Evolutionary conservation across 2,888 invertebrate genomes (phyloP).

Genomic region (Dicyrtoma fusca): DNA sequence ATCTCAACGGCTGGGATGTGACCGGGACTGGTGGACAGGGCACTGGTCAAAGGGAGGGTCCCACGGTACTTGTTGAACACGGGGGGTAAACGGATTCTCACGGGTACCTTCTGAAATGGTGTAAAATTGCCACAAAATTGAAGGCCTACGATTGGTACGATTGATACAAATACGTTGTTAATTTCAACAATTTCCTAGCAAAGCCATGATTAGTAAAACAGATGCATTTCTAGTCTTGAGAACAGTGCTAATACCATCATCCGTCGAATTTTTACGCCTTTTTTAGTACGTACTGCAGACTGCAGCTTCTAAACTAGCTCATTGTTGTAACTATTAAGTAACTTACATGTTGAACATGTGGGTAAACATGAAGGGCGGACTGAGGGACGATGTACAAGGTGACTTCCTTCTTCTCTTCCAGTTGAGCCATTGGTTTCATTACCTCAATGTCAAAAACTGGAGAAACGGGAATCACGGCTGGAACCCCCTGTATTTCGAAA

Average conservation of each 20-base stretch:
- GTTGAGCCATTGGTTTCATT: constrained; percentile 50
- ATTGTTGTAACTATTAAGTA: too few species aligned
- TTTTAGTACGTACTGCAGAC: too few species aligned
- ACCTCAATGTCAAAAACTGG: constrained; percentile 49
- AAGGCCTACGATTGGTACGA: too few species aligned
- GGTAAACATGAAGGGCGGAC: constrained; percentile 43
- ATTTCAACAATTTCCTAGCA: too few species aligned
- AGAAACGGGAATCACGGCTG: constrained; percentile 47
- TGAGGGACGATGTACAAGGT: constrained; percentile 52
- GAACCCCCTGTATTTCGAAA: constrained; percentile 42
- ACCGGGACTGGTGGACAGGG: constrained; percentile 43
- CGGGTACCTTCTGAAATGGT: constrained; percentile 17
- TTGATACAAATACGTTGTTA: too few species aligned
- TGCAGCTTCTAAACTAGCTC: too few species aligned
- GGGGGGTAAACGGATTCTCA: not conserved
- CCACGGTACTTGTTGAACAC: constrained; percentile 22
- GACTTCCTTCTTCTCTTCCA: constrained; percentile 52
- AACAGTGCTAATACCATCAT: too few species aligned
- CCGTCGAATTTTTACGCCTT: too few species aligned
- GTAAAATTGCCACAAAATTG: too few species aligned
- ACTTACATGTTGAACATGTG: constrained; percentile 26
- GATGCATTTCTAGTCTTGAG: too few species aligned
- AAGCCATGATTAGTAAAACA: too few species aligned
- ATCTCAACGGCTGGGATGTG: constrained; percentile 55
- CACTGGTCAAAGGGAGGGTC: constrained; percentile 28